These are phyloP conservation scores for Psittacula echo DNA, from an alignment of 2,797 vertebrate genomes.

Conservation along the genomic window DNA sequence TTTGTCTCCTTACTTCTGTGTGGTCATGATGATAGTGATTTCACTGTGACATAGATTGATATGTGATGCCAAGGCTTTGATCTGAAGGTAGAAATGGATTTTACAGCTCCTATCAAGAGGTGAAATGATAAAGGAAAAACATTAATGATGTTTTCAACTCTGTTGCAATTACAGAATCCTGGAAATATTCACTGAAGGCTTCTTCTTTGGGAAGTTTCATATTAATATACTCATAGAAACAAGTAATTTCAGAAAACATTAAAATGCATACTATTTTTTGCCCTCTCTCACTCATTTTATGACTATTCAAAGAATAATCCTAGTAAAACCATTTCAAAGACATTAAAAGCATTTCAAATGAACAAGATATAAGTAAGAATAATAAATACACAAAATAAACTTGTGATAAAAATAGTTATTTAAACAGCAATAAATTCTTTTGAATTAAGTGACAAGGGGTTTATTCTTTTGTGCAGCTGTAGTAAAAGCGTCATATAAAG, in stretches of 20 bases:
- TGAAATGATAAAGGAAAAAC: background rate
- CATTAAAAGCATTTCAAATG: background rate
- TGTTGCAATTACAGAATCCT: background rate
- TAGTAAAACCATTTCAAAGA: background rate
- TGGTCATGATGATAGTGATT: background rate
- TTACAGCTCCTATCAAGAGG: background rate
- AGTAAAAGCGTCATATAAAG: background rate
- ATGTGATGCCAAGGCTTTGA: background rate
- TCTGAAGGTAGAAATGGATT: background rate
- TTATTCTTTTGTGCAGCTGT: background rate
- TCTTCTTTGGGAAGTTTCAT: background rate
- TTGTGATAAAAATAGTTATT: background rate
- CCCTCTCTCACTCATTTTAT: background rate
- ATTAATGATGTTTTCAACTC: background rate
- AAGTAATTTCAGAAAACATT: background rate
- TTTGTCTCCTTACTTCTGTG: background rate
- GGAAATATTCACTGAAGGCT: background rate
- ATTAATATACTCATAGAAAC: background rate
- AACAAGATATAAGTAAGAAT: background rate
- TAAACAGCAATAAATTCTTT: background rate
- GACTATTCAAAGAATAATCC: background rate
- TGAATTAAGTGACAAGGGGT: background rate
- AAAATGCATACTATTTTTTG: background rate
- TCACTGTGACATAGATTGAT: background rate
- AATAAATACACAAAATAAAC: background rate